Evolutionary conservation across 2,113 vertebrate genomes (phyloP), one percentile per base, ranked within the genome.

Genomic region (Myiagra hebetior): DNA sequence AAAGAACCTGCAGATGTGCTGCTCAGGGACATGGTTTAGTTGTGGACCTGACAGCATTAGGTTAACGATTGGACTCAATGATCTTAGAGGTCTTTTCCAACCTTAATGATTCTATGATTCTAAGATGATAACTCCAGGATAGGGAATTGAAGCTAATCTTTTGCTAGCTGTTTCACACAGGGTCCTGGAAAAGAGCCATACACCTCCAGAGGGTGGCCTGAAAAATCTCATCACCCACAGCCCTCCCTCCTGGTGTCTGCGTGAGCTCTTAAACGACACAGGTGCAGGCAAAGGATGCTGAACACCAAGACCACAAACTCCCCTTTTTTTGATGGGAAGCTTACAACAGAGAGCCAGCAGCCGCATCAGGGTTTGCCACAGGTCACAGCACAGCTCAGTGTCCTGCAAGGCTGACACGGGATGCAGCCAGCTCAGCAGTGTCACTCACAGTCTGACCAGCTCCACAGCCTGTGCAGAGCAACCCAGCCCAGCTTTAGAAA

Each of bases 381-480:
- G 53, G 35, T 33, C 6, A 2, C 1, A 6, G 42, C n/a, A 27
- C 0, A 0, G 42, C 73, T 70, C 26, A 60, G 46, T 14, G 21
- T 57, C 7, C 0, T 18, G 63, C 39, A 10, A 24, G 53, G 37
- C 2, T 49, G 52, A 11, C 2, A 4, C 0, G 0, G 77, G 73
- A 53, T 0, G 0, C 60, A 39, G 35, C 15, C 52, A 83, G 72
- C 56, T 63, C 9, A 4, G 80, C 52, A n/a, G 47, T 31, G 73
- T 35, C 39, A 3, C 42, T 69, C 27, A 4, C 33, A 37, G 53
- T 44, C 28, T 0, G 0, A 41, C 15, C 2, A 0, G 23, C 49
- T 50, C 70, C 1, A 1, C 44, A n/a, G 52, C 77, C 55, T 5
- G 2, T 0, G 0, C 3, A 0, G 18, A 2, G 14, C 52, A 37